Evolutionary conservation across 2,113 vertebrate species (phyloP).

Genomic region (Tricholaema leucomelas): DNA sequence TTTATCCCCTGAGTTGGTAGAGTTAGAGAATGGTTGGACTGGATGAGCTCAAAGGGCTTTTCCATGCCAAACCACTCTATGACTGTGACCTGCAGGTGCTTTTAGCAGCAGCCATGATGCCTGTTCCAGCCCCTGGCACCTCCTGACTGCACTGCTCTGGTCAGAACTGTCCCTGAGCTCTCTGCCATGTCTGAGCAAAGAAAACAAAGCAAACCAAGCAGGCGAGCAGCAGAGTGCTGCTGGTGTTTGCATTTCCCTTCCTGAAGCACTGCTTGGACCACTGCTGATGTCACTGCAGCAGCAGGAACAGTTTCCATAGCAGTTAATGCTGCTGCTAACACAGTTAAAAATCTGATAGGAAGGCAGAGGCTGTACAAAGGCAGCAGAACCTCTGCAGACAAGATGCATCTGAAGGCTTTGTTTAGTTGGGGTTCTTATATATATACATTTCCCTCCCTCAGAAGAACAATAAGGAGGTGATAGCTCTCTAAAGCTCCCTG

Average conservation of each 20-base stretch:
- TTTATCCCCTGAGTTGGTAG: too few species aligned
- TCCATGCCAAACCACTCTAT: too few species aligned
- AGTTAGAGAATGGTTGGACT: too few species aligned
- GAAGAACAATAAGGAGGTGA: too few species aligned
- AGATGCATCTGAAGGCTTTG: neutral
- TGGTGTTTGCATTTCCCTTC: neutral
- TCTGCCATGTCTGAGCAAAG: neutral
- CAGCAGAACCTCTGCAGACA: neutral
- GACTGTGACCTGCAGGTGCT: neutral
- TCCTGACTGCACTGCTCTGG: neutral
- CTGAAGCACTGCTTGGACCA: neutral
- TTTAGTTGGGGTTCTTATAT: neutral
- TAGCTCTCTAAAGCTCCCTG: too few species aligned
- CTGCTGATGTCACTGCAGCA: neutral
- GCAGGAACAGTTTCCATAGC: conserved; percentile 12
- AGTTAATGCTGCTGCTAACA: conserved; percentile 31
- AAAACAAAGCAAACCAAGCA: neutral
- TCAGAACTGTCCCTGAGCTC: neutral
- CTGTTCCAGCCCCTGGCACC: neutral
- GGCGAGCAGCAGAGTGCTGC: neutral
- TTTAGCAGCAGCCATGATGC: neutral
- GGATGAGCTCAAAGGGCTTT: too few species aligned
- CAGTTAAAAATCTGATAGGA: neutral
- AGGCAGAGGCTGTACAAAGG: neutral
- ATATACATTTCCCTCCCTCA: too few species aligned